Evolutionary conservation across 1,140 invertebrate genomes (phyloP).

Genomic region (Drosophila nebulosa): DNA sequence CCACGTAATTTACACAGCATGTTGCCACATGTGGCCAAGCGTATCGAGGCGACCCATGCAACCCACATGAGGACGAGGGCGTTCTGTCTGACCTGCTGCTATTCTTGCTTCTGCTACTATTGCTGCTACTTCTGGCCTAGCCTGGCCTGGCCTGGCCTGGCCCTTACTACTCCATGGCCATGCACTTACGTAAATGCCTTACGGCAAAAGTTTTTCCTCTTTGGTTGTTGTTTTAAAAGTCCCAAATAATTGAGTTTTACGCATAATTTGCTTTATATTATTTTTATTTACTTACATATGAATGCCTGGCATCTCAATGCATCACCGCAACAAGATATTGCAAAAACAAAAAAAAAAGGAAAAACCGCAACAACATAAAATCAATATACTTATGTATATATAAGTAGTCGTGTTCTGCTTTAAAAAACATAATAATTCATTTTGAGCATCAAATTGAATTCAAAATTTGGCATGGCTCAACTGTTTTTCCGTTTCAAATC

Average conservation of each 20-base stretch:
- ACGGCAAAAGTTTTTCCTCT: constrained; percentile 56
- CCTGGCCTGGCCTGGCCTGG: background rate
- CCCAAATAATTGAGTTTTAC: constrained; percentile 65
- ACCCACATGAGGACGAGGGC: constrained; percentile 15
- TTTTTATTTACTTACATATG: constrained; percentile 41
- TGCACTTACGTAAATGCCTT: constrained; percentile 60
- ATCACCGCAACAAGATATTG: background rate
- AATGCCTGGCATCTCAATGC: constrained; percentile 18
- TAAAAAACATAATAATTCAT: background rate
- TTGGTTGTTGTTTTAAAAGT: constrained; percentile 62
- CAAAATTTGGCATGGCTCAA: background rate
- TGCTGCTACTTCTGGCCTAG: background rate
- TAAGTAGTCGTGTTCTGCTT: background rate
- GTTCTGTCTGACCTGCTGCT: constrained; percentile 19
- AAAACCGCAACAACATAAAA: background rate
- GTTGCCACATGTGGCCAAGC: constrained; percentile 57
- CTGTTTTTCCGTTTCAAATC: background rate
- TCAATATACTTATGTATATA: background rate
- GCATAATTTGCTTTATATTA: constrained; percentile 70
- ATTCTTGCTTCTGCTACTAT: background rate
- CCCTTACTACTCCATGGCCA: constrained; percentile 30
- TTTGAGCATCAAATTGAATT: background rate
- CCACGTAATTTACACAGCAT: constrained; percentile 50
- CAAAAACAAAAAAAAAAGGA: background rate
- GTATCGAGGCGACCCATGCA: constrained; percentile 9